These are phyloP conservation scores for Periplaneta americana DNA, from an alignment of 1,140 invertebrate species.

Conservation along the genomic window DNA sequence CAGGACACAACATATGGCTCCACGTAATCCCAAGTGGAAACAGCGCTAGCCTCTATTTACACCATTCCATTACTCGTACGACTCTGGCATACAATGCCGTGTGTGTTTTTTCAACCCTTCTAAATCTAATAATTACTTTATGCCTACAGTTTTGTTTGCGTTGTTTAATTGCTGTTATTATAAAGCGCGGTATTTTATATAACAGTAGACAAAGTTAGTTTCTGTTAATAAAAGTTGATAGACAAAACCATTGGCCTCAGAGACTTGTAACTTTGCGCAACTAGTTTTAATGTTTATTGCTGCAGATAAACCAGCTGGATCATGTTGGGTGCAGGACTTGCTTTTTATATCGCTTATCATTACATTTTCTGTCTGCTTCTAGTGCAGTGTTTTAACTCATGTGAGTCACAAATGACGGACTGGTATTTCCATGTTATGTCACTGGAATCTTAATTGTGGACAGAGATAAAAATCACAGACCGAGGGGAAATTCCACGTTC, in stretches of 20 bases:
- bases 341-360: background rate
- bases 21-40: background rate
- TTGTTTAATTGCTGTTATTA: background rate
- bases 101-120: background rate
- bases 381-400: too few species aligned
- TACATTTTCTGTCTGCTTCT: background rate
- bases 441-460: too few species aligned
- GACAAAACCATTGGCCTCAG: background rate
- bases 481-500: too few species aligned
- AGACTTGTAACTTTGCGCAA: background rate
- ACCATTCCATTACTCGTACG: background rate
- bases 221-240: background rate
- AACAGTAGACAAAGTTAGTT: background rate
- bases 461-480: too few species aligned
- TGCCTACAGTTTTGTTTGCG: background rate
- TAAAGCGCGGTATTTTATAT: background rate
- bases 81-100: background rate
- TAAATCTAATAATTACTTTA: too few species aligned
- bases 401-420: too few species aligned
- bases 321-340: background rate
- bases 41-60: background rate
- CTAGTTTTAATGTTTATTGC: background rate
- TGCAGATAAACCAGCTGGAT: background rate
- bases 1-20: background rate
- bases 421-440: too few species aligned